These are phyloP conservation scores for Menura novaehollandiae DNA, from an alignment of 2,113 vertebrate genomes.

Conservation along the genomic window DNA sequence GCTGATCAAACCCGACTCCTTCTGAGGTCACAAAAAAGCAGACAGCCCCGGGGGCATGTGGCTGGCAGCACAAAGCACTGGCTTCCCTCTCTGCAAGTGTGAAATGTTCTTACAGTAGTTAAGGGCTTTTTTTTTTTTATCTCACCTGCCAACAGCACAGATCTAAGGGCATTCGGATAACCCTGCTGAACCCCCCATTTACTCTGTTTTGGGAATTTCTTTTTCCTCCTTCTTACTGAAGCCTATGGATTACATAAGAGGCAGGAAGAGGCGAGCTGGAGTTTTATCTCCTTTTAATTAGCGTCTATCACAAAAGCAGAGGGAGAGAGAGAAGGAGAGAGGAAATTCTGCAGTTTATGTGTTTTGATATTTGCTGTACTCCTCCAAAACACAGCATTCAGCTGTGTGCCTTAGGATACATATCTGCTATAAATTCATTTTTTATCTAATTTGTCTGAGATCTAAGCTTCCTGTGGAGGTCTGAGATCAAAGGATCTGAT, in stretches of 20 bases:
- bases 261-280: conserved; percentile 16
- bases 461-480: conserved; percentile 94
- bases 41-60: not conserved
- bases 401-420: conserved; percentile 79
- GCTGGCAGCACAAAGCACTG: not conserved
- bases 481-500: conserved; percentile 95
- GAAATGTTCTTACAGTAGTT: not conserved
- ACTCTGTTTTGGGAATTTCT: not conserved
- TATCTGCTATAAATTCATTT: conserved; percentile 97
- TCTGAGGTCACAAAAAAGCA: conserved; percentile 13
- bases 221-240: not conserved
- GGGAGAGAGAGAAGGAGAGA: conserved; percentile 26
- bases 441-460: conserved; percentile 98
- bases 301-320: conserved; percentile 56
- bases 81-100: not conserved
- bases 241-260: conserved; percentile 50
- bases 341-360: conserved; percentile 71
- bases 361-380: conserved; percentile 75
- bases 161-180: not conserved
- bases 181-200: not conserved
- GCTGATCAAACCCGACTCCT: conserved; percentile 41
- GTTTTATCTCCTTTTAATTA: conserved; percentile 65
- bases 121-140: not conserved
- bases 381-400: conserved; percentile 74
- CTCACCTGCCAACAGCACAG: not conserved